These are phyloP conservation scores for Eurytoma californica DNA, from an alignment of 2,888 invertebrate genomes.

Conservation along the genomic window DNA sequence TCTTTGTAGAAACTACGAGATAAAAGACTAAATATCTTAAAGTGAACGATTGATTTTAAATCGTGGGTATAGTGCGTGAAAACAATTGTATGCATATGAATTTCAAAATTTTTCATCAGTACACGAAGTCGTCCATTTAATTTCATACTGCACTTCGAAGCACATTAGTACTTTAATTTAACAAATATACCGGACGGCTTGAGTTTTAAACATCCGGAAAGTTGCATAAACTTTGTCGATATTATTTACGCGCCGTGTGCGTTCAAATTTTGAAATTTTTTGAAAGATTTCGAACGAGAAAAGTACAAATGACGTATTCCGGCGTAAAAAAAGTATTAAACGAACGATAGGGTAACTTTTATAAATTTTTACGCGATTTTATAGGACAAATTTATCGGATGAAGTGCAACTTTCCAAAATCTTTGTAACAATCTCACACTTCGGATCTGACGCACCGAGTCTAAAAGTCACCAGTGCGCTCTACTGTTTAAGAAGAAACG, in stretches of 20 bases:
- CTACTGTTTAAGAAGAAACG: slow-evolving; percentile 35
- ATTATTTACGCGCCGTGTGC: no score
- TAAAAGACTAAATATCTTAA: background rate
- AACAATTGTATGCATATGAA: background rate
- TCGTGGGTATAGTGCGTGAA: background rate
- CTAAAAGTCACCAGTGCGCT: slow-evolving; percentile 37
- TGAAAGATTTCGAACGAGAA: background rate
- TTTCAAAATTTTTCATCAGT: slow-evolving; percentile 27
- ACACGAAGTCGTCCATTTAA: slow-evolving; percentile 3
- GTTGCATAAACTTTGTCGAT: slow-evolving; percentile 30
- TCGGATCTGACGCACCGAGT: slow-evolving; percentile 47
- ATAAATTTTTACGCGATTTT: background rate
- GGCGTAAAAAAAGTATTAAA: background rate
- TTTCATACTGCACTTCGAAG: background rate
- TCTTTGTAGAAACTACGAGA: background rate
- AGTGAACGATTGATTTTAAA: background rate
- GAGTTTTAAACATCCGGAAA: slow-evolving; percentile 23
- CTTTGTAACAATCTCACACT: slow-evolving; percentile 35
- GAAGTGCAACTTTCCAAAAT: slow-evolving; percentile 22
- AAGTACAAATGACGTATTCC: slow-evolving; percentile 5
- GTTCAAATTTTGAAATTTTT: background rate
- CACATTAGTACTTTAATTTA: no score
- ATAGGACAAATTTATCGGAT: slow-evolving; percentile 2
- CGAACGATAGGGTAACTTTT: background rate
- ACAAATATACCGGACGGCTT: background rate